phyloP scores from a whole-genome alignment of 2,888 invertebrate genomes.

The Cephus rjabovi region DNA sequence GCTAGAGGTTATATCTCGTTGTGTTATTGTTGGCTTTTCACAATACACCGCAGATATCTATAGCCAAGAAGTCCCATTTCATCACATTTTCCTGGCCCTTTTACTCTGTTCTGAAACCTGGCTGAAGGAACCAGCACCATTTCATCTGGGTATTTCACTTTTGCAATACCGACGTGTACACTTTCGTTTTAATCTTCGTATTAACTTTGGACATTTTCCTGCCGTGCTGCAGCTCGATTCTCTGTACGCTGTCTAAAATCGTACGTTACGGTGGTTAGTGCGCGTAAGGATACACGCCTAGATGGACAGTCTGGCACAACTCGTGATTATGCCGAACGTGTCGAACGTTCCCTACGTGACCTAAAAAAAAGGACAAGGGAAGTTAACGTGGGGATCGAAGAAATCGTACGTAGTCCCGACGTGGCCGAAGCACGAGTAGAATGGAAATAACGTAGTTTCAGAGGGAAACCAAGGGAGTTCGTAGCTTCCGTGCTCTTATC shows the following conservation, averaged over 20 bases:
- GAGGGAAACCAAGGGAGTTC: not conserved
- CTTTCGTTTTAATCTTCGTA: not conserved
- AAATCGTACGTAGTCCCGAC: not conserved
- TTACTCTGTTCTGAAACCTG: conserved; percentile 14
- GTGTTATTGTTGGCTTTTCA: conserved; percentile 38
- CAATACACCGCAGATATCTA: conserved; percentile 34
- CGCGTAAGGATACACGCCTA: not conserved
- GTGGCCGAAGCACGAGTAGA: not conserved
- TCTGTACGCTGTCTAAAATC: not conserved
- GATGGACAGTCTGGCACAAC: not conserved
- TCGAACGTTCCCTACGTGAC: not conserved
- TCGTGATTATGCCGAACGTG: not conserved
- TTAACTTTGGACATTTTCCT: not conserved
- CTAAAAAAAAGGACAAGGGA: not conserved
- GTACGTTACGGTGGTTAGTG: not conserved
- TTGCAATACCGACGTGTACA: not conserved
- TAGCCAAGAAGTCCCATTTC: conserved; percentile 42
- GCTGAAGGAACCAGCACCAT: not conserved
- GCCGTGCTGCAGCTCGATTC: not conserved
- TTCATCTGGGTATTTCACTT: not conserved
- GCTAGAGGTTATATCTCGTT: conserved; percentile 24
- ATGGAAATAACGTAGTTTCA: not conserved
- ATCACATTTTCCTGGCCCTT: conserved; percentile 34
- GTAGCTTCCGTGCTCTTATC: not conserved
- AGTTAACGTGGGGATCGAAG: not conserved